These are phyloP conservation scores for Thera britannica DNA, from an alignment of 2,888 invertebrate genomes.

Conservation along the genomic window DNA sequence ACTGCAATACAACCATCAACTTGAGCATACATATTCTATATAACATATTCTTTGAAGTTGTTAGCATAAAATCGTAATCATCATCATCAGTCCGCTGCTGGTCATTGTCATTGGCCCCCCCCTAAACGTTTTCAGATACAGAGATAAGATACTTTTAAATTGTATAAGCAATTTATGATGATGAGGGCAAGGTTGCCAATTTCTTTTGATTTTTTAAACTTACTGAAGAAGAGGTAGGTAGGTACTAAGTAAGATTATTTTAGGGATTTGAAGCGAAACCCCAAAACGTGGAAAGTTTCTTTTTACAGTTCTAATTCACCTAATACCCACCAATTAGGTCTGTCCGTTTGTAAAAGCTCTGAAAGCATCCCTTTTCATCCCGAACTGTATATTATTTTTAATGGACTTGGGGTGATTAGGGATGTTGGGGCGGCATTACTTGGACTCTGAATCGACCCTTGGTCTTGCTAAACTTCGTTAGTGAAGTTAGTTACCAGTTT, in stretches of 20 bases:
- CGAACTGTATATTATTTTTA: conserved; percentile 16
- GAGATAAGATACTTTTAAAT: too few relatives aligned
- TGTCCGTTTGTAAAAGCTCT: conserved; percentile 15
- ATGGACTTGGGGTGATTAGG: conserved; percentile 18
- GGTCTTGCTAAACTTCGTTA: conserved; percentile 1
- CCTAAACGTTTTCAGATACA: too few relatives aligned
- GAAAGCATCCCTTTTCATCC: conserved; percentile 10
- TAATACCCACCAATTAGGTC: conserved; percentile 20
- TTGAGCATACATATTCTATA: too few relatives aligned
- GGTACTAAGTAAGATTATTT: background rate
- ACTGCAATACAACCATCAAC: too few relatives aligned
- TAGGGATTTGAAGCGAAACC: conserved; percentile 12
- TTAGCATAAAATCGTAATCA: too few relatives aligned
- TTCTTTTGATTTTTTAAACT: too few relatives aligned
- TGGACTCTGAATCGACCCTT: conserved; percentile 1
- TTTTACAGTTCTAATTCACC: conserved; percentile 16
- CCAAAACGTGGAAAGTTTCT: conserved; percentile 13
- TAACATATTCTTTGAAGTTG: too few relatives aligned
- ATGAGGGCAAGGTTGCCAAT: too few relatives aligned
- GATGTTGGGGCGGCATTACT: conserved; percentile 5
- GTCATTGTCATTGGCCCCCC: too few relatives aligned
- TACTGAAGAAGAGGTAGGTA: too few relatives aligned
- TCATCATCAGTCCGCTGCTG: too few relatives aligned
- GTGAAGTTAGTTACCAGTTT: background rate
- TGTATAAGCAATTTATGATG: too few relatives aligned